Evolutionary conservation across 2,888 invertebrate genomes (phyloP), one percentile per base, ranked within the genome.

Genomic region (Nymphalis c-album): DNA sequence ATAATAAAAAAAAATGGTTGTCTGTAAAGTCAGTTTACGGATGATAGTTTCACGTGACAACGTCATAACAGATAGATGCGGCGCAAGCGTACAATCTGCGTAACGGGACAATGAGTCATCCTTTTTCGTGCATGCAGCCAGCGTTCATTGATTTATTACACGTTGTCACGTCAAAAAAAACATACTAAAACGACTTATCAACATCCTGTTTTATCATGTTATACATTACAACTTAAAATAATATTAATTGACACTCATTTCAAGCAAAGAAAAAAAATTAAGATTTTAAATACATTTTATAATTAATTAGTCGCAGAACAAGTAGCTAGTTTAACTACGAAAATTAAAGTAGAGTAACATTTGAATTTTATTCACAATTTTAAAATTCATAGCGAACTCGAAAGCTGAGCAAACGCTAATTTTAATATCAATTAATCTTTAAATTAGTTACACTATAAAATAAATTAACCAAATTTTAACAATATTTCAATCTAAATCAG

Each of bases 351-450:
- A 63, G 68, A 66, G 55, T 65, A 69, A 70, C 72, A 74, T 74
- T 71, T 71, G 67, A 71, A 69, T 69, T 71, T 71, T 67, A 70
- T 70, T 70, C 67, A 67, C 53, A 67, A 69, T 68, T 71, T 71
- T 64, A 67, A 63, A 71, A 73, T 73, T 73, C 68, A 76, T 70
- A 76, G 74, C 74, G 75, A 75, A 74, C 72, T 81, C 75, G 80
- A 82, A 78, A 80, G 85, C 78, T 81, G 81, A 83, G 81, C 80
- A 85, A 86, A 85, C 82, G 73, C 72, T 79, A 84, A 81, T 83
- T 81, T 82, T 84, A 81, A 78, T 82, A 79, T 80, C 80, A 83
- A 84, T 85, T 84, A 82, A 76, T 76, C 74, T 73, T 72, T 75
- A 68, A 72, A 74, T 59, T 53, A 57, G 60, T 67, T 62, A 62